Base-by-base conservation (phyloP, 2,113 vertebrate genomes). In the Lucifuga dentata region DNA sequence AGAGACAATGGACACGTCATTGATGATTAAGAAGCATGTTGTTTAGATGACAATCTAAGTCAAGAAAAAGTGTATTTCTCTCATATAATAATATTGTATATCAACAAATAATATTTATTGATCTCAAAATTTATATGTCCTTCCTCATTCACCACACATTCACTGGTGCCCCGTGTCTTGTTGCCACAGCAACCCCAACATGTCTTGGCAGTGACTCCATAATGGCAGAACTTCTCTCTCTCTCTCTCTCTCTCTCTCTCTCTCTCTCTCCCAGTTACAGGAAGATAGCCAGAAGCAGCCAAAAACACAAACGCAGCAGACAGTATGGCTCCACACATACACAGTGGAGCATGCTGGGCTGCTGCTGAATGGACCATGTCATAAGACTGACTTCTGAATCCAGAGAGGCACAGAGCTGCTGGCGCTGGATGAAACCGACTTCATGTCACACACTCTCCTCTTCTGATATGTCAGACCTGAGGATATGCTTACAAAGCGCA, bases 281-380 rank as follows among this genome's bases (percentile, higher is more conserved):
- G 78, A 81, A 58, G 41, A 69, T 26, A 50, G 65, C 78, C 76
- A 85, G 65, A 44, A 84, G 53, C 58, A 68, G 62, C 65, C 63
- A 63, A 73, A 76, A 77, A 73, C 38, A 52, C 59, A 70, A 56
- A 70, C 40, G 59, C 92, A 0, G 90, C 93, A 94, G 0, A 92
- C 93, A 78, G 94, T 93, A 80, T 79, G 89, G 69, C 94, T 91
- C 94, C 95, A 17, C 0, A 45, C 24, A 8, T 36, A 61, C 53
- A 78, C 80, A 79, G 66, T 45, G 60, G 39, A 72, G 68, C 73
- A 69, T 43, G 70, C 70, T 81, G 77, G 19, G 68, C 44, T 65
- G 78, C 71, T 79, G 74, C 23, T 75, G 81, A 88, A 83, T 80
- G 73, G 78, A 40, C 78, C 76, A 16, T 78, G 71, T 74, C 65